Evolutionary conservation across 1,140 invertebrate species (phyloP).

Genomic region (Caerostris darwini): DNA sequence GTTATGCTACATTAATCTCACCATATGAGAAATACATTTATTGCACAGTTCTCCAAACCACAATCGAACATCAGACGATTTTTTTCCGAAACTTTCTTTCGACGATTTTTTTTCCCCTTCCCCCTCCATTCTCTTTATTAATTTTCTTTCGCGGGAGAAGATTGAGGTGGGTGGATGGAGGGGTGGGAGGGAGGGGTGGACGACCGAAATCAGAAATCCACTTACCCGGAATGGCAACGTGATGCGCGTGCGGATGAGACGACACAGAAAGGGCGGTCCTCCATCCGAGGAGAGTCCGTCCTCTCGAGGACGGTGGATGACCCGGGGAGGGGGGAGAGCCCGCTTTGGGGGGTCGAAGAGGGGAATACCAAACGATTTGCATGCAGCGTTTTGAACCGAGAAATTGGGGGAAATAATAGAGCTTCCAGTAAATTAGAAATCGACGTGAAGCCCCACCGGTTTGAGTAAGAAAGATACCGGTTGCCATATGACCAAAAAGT

Average conservation of each 20-base stretch:
- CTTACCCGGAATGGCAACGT: constrained; percentile 38
- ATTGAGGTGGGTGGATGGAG: not conserved
- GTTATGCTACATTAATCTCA: too few species aligned
- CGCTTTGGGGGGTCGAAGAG: not conserved
- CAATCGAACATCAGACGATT: not conserved
- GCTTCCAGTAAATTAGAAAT: constrained; percentile 6
- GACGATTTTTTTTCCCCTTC: not conserved
- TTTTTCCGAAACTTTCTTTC: not conserved
- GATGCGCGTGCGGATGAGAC: constrained; percentile 33
- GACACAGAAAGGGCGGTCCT: constrained; percentile 30
- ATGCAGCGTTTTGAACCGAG: not conserved
- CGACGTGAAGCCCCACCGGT: too few species aligned
- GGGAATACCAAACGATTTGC: not conserved
- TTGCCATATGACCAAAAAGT: too few species aligned
- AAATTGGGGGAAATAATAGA: not conserved
- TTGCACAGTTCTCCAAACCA: not conserved
- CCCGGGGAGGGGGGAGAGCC: not conserved
- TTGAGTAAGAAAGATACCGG: too few species aligned
- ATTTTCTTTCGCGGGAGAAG: not conserved
- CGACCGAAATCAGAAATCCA: constrained; percentile 39
- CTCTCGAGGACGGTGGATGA: not conserved
- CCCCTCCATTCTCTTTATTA: constrained; percentile 4
- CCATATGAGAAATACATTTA: not conserved
- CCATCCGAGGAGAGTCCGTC: constrained; percentile 5
- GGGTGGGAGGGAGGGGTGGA: not conserved